Evolutionary conservation across 2,888 invertebrate species (phyloP).

Genomic region (Chrysina gloriosa): DNA sequence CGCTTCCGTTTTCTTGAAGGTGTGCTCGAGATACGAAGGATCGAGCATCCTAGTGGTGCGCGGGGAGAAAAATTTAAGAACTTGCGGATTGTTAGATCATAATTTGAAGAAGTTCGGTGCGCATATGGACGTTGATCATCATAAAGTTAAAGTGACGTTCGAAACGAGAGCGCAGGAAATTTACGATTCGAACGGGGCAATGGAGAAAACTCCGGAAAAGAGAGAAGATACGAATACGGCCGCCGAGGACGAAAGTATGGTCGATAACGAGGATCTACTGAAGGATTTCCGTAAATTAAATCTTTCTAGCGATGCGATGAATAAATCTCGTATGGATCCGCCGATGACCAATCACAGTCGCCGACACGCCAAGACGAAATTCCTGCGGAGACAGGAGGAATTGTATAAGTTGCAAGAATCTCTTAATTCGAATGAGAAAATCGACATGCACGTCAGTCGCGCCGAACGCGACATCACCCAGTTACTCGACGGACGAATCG

Average conservation of each 20-base stretch:
- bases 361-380: constrained; percentile 45
- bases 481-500: constrained; percentile 76
- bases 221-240: constrained; percentile 44
- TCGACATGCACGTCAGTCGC: constrained; percentile 40
- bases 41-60: constrained; percentile 84
- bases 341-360: constrained; percentile 32
- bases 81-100: constrained; percentile 81
- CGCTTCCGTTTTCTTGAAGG: constrained; percentile 80
- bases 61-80: constrained; percentile 80
- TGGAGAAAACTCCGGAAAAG: not conserved
- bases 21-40: constrained; percentile 83
- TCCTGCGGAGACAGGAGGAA: constrained; percentile 43
- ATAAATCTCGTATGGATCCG: too few species aligned
- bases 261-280: constrained; percentile 53
- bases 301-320: too few species aligned
- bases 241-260: constrained; percentile 46
- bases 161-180: constrained; percentile 70
- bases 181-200: constrained; percentile 46
- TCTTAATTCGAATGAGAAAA: constrained; percentile 46
- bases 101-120: constrained; percentile 72
- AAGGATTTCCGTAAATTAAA: constrained; percentile 37
- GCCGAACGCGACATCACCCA: constrained; percentile 41
- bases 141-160: constrained; percentile 68
- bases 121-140: constrained; percentile 70
- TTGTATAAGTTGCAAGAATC: constrained; percentile 47